Evolutionary conservation across 2,888 invertebrate species (phyloP).

Genomic region (Patella pellucida): DNA sequence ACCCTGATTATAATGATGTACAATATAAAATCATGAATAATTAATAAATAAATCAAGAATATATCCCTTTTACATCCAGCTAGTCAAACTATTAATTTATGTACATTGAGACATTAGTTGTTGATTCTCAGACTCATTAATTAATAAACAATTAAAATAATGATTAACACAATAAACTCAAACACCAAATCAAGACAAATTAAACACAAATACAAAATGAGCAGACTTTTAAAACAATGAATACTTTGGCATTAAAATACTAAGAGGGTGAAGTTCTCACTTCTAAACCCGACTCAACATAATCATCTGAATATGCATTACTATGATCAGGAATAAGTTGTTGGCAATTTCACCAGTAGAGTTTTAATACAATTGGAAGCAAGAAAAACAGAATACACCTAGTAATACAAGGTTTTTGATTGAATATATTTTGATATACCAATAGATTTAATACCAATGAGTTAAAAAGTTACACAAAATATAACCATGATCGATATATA

Average conservation of each 20-base stretch:
- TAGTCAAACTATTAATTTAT: constrained; percentile 2
- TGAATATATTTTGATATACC: too few relatives aligned
- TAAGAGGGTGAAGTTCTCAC: background rate
- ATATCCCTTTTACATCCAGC: constrained; percentile 11
- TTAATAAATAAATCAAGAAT: constrained; percentile 10
- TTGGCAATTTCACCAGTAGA: too few relatives aligned
- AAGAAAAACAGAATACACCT: too few relatives aligned
- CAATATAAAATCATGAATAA: background rate
- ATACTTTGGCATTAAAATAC: constrained; percentile 11
- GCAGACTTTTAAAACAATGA: background rate
- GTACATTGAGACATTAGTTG: background rate
- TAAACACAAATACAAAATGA: too few relatives aligned
- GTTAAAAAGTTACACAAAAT: too few relatives aligned
- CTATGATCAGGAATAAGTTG: background rate
- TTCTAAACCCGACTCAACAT: background rate
- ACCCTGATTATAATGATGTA: constrained; percentile 8
- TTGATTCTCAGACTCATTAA: background rate
- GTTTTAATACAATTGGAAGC: too few relatives aligned
- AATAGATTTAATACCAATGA: too few relatives aligned
- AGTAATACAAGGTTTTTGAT: too few relatives aligned
- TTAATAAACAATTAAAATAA: constrained; percentile 18
- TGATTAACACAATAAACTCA: too few relatives aligned
- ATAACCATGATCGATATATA: too few relatives aligned
- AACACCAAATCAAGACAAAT: too few relatives aligned
- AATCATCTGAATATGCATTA: constrained; percentile 4